A percentile compares a stretch with the other conserved stretches of the same genome.
phyloP scores from a whole-genome alignment of 2,113 vertebrate genomes.

The Dipodomys spectabilis region DNA sequence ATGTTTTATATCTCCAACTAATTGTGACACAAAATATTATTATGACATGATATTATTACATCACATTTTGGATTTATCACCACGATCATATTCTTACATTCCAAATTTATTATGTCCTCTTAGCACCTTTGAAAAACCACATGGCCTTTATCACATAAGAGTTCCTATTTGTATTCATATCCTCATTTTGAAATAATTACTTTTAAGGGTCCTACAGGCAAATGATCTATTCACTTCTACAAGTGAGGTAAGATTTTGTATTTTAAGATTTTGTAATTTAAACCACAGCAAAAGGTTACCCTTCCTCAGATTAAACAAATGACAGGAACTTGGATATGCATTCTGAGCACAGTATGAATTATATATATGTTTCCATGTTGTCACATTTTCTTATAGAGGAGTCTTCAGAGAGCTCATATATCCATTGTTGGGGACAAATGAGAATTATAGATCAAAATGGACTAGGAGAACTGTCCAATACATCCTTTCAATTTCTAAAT shows the following conservation, averaged over 20 bases:
- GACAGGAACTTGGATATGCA: constrained; percentile 45
- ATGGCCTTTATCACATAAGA: too few species aligned
- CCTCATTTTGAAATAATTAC: background rate
- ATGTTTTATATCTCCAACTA: too few species aligned
- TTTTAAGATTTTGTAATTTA: constrained; percentile 79
- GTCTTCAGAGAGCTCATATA: background rate
- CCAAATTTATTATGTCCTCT: too few species aligned
- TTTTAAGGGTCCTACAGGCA: constrained; percentile 81
- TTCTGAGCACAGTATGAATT: background rate
- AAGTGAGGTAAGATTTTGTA: constrained; percentile 72
- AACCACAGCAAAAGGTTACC: constrained; percentile 81
- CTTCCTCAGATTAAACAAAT: too few species aligned
- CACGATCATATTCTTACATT: too few species aligned
- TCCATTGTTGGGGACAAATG: background rate
- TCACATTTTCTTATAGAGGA: background rate
- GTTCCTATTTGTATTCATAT: too few species aligned
- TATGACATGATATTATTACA: too few species aligned
- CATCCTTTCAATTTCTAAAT: background rate
- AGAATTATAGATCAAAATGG: background rate
- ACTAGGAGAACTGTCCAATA: background rate
- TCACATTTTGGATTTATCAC: too few species aligned
- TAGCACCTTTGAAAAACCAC: too few species aligned
- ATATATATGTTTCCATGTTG: background rate
- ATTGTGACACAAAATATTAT: too few species aligned
- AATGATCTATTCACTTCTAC: constrained; percentile 77